phyloP scores from a whole-genome alignment of 2,888 invertebrate species.

The Pristionchus japonicus region DNA sequence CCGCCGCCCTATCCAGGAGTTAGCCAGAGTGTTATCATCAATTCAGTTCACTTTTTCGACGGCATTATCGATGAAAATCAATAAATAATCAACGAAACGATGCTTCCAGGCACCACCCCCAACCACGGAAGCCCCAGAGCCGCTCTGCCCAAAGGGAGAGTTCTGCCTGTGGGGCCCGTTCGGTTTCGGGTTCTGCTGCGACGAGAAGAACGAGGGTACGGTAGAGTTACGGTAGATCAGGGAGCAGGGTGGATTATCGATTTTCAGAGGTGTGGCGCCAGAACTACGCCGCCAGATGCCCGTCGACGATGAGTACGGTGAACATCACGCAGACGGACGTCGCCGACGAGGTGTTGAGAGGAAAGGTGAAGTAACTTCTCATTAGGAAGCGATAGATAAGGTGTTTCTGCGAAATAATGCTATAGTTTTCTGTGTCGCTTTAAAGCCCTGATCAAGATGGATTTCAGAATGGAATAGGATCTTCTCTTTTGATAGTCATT shows the following conservation, averaged over 20 bases:
- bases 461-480: too few species aligned
- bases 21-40: too few species aligned
- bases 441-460: too few species aligned
- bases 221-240: not conserved
- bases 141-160: not conserved
- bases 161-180: slow-evolving; percentile 34
- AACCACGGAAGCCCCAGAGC: not conserved
- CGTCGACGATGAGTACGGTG: not conserved
- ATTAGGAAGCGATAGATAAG: not conserved
- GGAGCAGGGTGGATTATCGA: not conserved
- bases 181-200: slow-evolving; percentile 40
- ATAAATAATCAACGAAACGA: not conserved
- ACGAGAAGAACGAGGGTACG: slow-evolving; percentile 36
- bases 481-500: too few species aligned
- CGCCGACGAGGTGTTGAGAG: not conserved
- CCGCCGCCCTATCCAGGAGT: not conserved
- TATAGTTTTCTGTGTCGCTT: too few species aligned
- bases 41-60: too few species aligned
- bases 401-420: too few species aligned
- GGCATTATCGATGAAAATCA: too few species aligned
- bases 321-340: not conserved
- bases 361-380: not conserved
- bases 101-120: not conserved
- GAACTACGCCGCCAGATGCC: not conserved
- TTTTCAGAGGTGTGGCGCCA: slow-evolving; percentile 1